Percentiles rank a stretch among this genome's conserved stretches.
phyloP scores from a whole-genome alignment of 2,113 vertebrate species.

The Coracopsis vasa region DNA sequence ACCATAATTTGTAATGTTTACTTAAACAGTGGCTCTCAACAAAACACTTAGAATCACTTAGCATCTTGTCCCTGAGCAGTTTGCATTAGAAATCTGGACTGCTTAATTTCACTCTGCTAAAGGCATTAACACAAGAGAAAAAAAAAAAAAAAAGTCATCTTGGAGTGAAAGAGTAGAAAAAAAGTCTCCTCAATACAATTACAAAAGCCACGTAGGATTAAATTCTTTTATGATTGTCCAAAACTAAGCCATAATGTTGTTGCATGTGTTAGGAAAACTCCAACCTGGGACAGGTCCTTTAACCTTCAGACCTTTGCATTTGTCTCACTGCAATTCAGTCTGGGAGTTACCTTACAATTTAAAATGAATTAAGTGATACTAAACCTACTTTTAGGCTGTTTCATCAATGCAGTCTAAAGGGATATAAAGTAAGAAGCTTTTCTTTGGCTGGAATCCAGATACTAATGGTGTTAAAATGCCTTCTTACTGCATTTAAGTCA shows the following conservation, averaged over 20 bases:
- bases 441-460: conserved; percentile 74
- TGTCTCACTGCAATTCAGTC: conserved; percentile 9
- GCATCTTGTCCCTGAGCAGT: conserved; percentile 64
- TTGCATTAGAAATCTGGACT: conserved; percentile 64
- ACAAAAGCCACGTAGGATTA: not conserved
- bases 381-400: conserved; percentile 65
- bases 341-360: conserved; percentile 54
- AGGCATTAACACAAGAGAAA: not conserved
- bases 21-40: conserved; percentile 72
- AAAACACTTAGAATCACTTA: conserved; percentile 75
- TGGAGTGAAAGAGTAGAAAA: not conserved
- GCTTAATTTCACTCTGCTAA: conserved; percentile 54
- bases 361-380: conserved; percentile 66
- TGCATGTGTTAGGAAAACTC: not conserved
- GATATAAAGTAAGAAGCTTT: conserved; percentile 67
- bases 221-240: not conserved
- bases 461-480: conserved; percentile 73
- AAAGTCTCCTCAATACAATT: not conserved
- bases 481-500: conserved; percentile 72
- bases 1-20: conserved; percentile 75
- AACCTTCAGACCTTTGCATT: conserved; percentile 16
- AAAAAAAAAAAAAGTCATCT: not conserved
- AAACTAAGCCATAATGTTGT: not conserved
- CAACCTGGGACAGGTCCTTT: not conserved
- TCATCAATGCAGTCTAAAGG: conserved; percentile 62